A percentile compares a stretch with the other conserved stretches of the same genome.
Conservation (phyloP, 2,888 invertebrate species). For the Corbicula japonica region DNA sequence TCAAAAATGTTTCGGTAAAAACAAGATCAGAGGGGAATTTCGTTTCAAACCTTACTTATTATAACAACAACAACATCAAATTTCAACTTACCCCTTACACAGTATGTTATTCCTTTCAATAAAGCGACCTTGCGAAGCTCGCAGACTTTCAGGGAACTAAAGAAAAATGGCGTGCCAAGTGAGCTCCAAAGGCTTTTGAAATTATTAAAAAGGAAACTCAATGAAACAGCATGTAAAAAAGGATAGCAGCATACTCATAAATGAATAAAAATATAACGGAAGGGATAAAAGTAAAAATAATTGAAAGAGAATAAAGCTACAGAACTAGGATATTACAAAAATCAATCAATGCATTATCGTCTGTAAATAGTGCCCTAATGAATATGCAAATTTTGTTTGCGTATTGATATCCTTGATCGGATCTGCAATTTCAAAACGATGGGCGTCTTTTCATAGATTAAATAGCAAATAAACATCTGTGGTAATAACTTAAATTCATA, state of each 20-base stretch:
- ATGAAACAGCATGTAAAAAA: slow-evolving; percentile 18
- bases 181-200: background rate
- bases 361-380: slow-evolving; percentile 63
- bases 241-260: background rate
- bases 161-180: slow-evolving; percentile 66
- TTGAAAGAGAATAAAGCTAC: slow-evolving; percentile 48
- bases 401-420: too few species aligned
- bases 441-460: too few species aligned
- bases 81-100: slow-evolving; percentile 29
- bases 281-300: slow-evolving; percentile 36
- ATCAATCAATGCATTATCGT: slow-evolving; percentile 60
- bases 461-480: too few species aligned
- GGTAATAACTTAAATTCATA: too few species aligned
- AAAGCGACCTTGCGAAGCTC: slow-evolving; percentile 4
- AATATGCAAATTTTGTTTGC: slow-evolving; percentile 55
- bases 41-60: too few species aligned
- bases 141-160: slow-evolving; percentile 51
- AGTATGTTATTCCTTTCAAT: slow-evolving; percentile 18
- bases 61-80: slow-evolving; percentile 36
- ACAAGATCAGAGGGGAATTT: too few species aligned
- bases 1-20: too few species aligned
- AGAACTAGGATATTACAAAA: slow-evolving; percentile 29
- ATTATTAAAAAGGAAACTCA: slow-evolving; percentile 10
- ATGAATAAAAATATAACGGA: background rate
- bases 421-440: too few species aligned